Evolutionary conservation across 1,140 invertebrate genomes (phyloP), one percentile per base, ranked within the genome.

Genomic region (Carposina sasakii): DNA sequence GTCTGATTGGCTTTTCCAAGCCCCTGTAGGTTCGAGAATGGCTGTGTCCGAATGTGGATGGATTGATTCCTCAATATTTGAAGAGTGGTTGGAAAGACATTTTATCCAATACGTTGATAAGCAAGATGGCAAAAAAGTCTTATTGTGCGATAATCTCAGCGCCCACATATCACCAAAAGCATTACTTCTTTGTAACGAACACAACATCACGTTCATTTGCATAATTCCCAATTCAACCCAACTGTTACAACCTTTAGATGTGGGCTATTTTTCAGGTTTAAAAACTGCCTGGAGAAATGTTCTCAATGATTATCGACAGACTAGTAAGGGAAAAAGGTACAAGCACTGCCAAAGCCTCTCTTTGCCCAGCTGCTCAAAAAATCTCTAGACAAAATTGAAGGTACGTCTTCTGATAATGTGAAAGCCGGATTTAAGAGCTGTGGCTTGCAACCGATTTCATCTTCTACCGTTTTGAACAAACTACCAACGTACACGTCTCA

Each of bases 211-310:
- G 10, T 40, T 54, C 46, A 41, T 54, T 17, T 61, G 56, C 3
- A 46, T 83, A 1, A 55, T 55, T 16, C 73, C 76, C 13, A 85
- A 85, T 54, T 57, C 71, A 6, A 79, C 76, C 1, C 73, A 81
- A 34, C 68, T 84, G 15, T 16, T 78, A 2, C 76, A 84, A 54
- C 78, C 79, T 17, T 54, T 65, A 13, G 76, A 85, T 55, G 73
- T 82, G 4, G 48, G 61, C 0, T 65, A 74, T 19, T 81, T 84
- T 55, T 34, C 48, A 0, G 62, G 73, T 19, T 41, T 77, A 3
- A 85, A 84, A 63, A 33, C 36, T 30, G 48, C 33, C 10, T 84
- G 78, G 76, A 62, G 56, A 39, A 58, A 74, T 33, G 47, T 51
- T 4, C 62, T 76, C 23, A 15, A 43, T 23, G 20, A 42, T 30